These are phyloP conservation scores for Euzophera pinguis DNA, from an alignment of 2,888 invertebrate genomes.

Conservation along the genomic window DNA sequence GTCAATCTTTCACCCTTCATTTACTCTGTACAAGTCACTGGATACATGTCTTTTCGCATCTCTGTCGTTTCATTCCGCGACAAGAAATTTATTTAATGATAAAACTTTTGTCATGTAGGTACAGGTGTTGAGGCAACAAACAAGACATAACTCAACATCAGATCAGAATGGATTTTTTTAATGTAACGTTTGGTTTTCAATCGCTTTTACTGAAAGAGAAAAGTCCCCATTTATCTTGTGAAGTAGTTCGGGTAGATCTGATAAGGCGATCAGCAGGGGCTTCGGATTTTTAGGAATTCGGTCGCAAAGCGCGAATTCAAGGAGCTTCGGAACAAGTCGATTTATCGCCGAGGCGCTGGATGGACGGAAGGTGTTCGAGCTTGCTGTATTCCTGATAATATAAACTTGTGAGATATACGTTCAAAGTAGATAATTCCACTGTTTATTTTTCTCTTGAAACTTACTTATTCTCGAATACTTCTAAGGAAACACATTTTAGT, in stretches of 20 bases:
- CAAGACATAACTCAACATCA: slow-evolving; percentile 15
- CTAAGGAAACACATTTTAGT: not conserved
- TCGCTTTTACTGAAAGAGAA: slow-evolving; percentile 48
- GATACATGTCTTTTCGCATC: slow-evolving; percentile 6
- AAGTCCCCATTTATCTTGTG: slow-evolving; percentile 61
- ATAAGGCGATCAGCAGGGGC: slow-evolving; percentile 52
- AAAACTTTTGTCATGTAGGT: slow-evolving; percentile 3
- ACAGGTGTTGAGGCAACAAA: slow-evolving; percentile 10
- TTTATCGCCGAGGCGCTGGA: slow-evolving; percentile 30
- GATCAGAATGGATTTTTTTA: slow-evolving; percentile 30
- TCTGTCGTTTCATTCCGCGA: slow-evolving; percentile 1
- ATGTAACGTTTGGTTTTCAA: slow-evolving; percentile 45
- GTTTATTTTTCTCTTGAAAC: not conserved
- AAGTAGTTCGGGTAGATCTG: slow-evolving; percentile 53
- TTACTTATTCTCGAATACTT: not conserved
- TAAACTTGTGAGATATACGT: slow-evolving; percentile 5
- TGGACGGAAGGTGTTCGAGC: slow-evolving; percentile 15
- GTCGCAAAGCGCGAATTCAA: slow-evolving; percentile 34
- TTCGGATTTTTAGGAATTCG: slow-evolving; percentile 50
- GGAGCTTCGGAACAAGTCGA: slow-evolving; percentile 29
- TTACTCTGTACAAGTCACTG: slow-evolving; percentile 9
- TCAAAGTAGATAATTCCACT: not conserved
- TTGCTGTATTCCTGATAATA: not conserved
- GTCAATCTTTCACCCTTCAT: slow-evolving; percentile 9
- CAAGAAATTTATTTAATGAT: not conserved